Evolutionary conservation across 2,113 vertebrate genomes (phyloP), one percentile per base, ranked within the genome.

Genomic region (Salvelinus namaycush): DNA sequence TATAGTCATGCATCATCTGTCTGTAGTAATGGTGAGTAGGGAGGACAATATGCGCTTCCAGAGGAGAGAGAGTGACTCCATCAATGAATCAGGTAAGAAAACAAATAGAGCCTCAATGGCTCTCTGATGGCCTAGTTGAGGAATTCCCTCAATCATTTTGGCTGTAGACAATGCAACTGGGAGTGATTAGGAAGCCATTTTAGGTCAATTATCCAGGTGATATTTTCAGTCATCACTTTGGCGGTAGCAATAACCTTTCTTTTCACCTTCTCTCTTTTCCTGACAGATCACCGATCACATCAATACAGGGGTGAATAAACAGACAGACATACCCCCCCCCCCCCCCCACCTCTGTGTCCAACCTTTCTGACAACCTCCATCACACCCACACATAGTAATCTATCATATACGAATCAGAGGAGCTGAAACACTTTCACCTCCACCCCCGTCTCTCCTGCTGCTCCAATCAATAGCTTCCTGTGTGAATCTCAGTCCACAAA

Each of bases 51-150:
- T n/a, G 49, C n/a, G 14, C 14, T 66, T 66, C 3, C 64, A 29
- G 39, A 44, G 64, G 14, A 57, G 51, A 51, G 14, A 72, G 24
- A 73, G 18, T 54, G 57, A 34, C 51, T 73, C 54, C n/a, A 73
- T 73, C 16, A 31, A 7, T 12, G 18, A 29, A 34, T n/a, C 2
- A 69, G 20, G 31, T 18, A 39, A 18, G 34, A 22, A 34, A 20
- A 31, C 66, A 68, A 12, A 39, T 31, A 68, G 39, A 44, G 9
- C 39, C 4, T 57, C 14, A 3, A 62, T 62, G n/a, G 59, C 59
- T 22, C 59, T 62, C 7, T 22, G 22, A 3, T 62, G n/a, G 14
- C 16, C 54, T 20, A 11, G 39, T 54, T 16, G 14, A 54, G 12
- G 49, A 54, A 54, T 54, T 14, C 14, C 49, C 59, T 20, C n/a